Conservation (phyloP, 2,888 invertebrate species). For the Disparrhopalites patrizii region DNA sequence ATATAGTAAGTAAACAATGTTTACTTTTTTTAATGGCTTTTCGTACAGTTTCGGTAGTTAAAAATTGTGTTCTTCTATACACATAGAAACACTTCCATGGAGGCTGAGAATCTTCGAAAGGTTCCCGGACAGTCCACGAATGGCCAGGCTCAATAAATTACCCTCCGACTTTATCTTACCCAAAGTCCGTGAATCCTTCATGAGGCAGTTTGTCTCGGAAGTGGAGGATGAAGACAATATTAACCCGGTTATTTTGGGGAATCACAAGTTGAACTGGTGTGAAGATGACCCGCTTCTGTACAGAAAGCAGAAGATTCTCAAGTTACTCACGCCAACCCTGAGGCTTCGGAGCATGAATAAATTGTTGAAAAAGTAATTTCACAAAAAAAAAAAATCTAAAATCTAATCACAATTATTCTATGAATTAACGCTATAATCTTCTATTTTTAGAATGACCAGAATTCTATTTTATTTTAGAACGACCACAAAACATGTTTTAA, state of each 20-base stretch:
- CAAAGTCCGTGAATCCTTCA: slow-evolving; percentile 90
- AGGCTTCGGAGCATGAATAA: slow-evolving; percentile 77
- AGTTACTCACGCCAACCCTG: slow-evolving; percentile 73
- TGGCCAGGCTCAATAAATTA: slow-evolving; percentile 91
- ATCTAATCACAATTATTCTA: neutral
- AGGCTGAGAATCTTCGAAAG: slow-evolving; percentile 93
- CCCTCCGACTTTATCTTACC: slow-evolving; percentile 87
- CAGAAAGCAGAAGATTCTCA: slow-evolving; percentile 76
- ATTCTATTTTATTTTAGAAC: neutral
- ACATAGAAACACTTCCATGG: slow-evolving; percentile 81
- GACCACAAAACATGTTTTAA: neutral
- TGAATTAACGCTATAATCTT: neutral
- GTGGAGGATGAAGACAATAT: slow-evolving; percentile 73
- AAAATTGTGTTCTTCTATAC: neutral
- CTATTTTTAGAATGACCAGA: neutral
- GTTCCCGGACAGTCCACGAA: slow-evolving; percentile 97
- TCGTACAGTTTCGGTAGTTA: no score
- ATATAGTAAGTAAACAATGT: neutral
- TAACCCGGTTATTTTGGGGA: slow-evolving; percentile 54
- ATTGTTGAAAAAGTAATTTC: slow-evolving; percentile 57
- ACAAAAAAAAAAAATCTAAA: slow-evolving; percentile 3
- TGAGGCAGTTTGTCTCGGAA: slow-evolving; percentile 86
- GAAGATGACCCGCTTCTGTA: slow-evolving; percentile 72
- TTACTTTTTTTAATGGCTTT: no score
- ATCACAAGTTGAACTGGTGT: slow-evolving; percentile 58